Conservation (phyloP, 2,797 vertebrate genomes). For the Acestrorhynchus altus region DNA sequence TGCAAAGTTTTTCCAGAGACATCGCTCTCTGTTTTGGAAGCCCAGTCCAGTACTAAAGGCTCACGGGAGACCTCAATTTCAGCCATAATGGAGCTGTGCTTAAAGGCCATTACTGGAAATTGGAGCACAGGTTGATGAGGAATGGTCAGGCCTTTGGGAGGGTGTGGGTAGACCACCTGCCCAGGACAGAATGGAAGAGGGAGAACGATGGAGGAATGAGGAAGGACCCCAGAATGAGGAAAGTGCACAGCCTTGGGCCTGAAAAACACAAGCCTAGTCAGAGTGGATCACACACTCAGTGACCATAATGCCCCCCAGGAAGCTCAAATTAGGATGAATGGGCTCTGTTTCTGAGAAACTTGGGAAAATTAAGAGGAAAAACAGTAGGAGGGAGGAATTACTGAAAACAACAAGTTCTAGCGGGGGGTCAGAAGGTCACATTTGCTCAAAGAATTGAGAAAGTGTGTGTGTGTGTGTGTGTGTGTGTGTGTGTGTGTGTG, state of each 20-base stretch:
- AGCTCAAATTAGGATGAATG: constrained; percentile 21
- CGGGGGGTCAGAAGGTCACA: neutral
- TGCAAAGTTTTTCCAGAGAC: constrained; percentile 50
- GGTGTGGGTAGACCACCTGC: constrained; percentile 40
- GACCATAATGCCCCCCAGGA: constrained; percentile 3
- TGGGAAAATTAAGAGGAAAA: constrained; percentile 3
- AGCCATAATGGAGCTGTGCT: constrained; percentile 57
- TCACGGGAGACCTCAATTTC: constrained; percentile 59
- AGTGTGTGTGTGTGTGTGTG: neutral
- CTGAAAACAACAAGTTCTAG: neutral
- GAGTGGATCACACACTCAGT: constrained; percentile 6
- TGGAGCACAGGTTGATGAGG: constrained; percentile 50
- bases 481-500: neutral
- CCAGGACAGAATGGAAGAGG: neutral
- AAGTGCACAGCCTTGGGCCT: constrained; percentile 5
- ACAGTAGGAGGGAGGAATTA: constrained; percentile 13
- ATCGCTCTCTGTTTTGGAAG: constrained; percentile 36
- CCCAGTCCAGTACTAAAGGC: constrained; percentile 19
- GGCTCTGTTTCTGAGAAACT: neutral
- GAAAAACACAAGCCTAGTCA: constrained; percentile 16
- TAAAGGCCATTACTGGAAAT: constrained; percentile 56
- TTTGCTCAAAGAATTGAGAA: neutral
- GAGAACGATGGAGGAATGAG: constrained; percentile 9
- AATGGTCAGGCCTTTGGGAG: constrained; percentile 41
- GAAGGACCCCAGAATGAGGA: neutral